A percentile compares a stretch with the other conserved stretches of the same genome.
These are phyloP conservation scores for Atta colombica DNA, from an alignment of 1,140 invertebrate genomes.

Conservation along the genomic window DNA sequence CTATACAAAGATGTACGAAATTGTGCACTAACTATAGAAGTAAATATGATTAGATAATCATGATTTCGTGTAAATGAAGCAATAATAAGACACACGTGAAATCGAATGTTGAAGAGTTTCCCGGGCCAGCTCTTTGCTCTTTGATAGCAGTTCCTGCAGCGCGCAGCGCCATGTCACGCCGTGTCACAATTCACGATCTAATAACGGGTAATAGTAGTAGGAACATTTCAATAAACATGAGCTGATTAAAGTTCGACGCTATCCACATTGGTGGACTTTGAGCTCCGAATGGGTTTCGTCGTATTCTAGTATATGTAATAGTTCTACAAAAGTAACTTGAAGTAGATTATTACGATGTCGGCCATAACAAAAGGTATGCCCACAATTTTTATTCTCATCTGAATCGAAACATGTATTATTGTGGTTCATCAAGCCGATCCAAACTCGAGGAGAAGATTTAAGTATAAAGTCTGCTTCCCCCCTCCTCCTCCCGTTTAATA, in stretches of 20 bases:
- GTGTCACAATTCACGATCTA: too few species aligned
- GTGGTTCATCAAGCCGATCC: not conserved
- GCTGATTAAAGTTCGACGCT: not conserved
- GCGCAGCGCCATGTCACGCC: not conserved
- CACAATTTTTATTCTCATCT: not conserved
- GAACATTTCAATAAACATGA: not conserved
- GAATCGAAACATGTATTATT: not conserved
- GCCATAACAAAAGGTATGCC: constrained; percentile 69
- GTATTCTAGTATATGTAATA: not conserved
- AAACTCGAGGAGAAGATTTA: not conserved
- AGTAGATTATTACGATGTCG: constrained; percentile 64
- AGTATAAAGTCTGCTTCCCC: not conserved
- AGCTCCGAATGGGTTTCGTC: not conserved
- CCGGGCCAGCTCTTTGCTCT: not conserved
- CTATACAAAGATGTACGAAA: not conserved
- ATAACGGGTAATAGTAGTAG: not conserved
- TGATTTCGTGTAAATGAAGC: not conserved
- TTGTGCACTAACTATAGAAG: not conserved
- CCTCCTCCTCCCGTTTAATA: too few species aligned
- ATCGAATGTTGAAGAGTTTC: not conserved
- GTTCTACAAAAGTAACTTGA: not conserved
- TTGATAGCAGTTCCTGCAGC: too few species aligned
- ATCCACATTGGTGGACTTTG: not conserved
- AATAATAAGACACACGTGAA: not conserved
- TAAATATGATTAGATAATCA: not conserved